These are phyloP conservation scores for Atherinosoma microstoma DNA, from an alignment of 2,797 vertebrate species.

Conservation along the genomic window DNA sequence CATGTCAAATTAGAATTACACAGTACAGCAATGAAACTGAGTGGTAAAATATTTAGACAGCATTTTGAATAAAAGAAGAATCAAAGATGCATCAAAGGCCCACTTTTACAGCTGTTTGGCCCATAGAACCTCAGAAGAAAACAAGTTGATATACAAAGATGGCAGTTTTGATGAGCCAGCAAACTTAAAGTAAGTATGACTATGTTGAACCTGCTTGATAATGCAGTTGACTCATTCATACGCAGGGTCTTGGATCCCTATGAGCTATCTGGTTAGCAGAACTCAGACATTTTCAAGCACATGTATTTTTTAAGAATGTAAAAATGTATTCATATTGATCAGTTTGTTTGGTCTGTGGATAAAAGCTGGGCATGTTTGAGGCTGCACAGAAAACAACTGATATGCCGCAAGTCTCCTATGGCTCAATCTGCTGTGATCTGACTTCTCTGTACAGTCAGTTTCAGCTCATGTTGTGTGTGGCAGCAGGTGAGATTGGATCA, in stretches of 20 bases:
- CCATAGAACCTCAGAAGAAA: no score
- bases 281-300: no score
- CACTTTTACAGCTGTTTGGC: neutral
- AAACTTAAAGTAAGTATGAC: no score
- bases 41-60: no score
- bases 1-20: neutral
- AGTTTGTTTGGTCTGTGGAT: neutral
- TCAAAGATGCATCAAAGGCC: neutral
- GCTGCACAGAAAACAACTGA: slow-evolving; percentile 18
- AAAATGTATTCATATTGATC: neutral
- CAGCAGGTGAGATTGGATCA: slow-evolving; percentile 49
- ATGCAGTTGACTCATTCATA: neutral
- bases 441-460: neutral
- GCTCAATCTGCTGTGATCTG: slow-evolving; percentile 5
- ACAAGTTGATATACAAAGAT: neutral
- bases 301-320: neutral
- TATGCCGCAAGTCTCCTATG: slow-evolving; percentile 14
- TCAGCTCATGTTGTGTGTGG: slow-evolving; percentile 10
- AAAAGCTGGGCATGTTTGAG: slow-evolving; percentile 45
- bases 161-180: no score
- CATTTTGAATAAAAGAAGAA: neutral
- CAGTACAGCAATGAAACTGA: neutral
- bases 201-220: neutral
- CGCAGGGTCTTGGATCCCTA: neutral
- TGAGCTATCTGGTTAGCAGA: neutral